Conservation (phyloP, 2,888 invertebrate genomes). For the Callyntrura sp. region DNA sequence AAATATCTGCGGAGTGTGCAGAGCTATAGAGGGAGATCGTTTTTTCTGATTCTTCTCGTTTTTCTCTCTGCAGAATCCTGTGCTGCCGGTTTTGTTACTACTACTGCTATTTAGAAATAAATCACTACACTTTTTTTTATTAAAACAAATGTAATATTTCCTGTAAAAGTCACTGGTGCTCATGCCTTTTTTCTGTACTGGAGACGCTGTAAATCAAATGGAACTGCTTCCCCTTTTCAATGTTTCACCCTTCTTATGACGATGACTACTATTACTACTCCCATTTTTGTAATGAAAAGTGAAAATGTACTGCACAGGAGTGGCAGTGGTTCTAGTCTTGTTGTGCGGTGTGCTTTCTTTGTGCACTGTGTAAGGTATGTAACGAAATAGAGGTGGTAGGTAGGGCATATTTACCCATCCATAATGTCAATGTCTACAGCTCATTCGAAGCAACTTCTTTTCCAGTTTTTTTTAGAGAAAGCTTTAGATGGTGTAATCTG, state of each 20-base stretch:
- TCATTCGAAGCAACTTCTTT: not conserved
- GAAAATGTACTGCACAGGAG: not conserved
- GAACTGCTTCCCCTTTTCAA: conserved; percentile 48
- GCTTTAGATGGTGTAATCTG: conserved; percentile 29
- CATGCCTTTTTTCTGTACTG: conserved; percentile 1
- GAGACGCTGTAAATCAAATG: conserved; percentile 64
- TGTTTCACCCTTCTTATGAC: conserved; percentile 7
- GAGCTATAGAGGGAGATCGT: not conserved
- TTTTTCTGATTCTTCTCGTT: not conserved
- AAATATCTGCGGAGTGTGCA: conserved; percentile 26
- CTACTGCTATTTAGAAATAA: conserved; percentile 65
- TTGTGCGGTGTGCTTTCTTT: not conserved
- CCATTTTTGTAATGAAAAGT: conserved; percentile 25
- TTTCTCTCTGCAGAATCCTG: not conserved
- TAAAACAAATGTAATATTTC: conserved; percentile 75
- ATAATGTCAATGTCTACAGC: not conserved
- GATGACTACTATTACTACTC: not conserved
- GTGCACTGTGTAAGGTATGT: not conserved
- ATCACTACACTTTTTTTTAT: conserved; percentile 75
- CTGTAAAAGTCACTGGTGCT: conserved; percentile 27
- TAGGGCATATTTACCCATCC: not conserved
- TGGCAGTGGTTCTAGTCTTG: not conserved
- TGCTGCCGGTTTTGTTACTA: conserved; percentile 37
- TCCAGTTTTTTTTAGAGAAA: not conserved
- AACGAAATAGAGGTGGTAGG: not conserved